phyloP scores from a whole-genome alignment of 2,888 invertebrate genomes.

The Taenaris catops region DNA sequence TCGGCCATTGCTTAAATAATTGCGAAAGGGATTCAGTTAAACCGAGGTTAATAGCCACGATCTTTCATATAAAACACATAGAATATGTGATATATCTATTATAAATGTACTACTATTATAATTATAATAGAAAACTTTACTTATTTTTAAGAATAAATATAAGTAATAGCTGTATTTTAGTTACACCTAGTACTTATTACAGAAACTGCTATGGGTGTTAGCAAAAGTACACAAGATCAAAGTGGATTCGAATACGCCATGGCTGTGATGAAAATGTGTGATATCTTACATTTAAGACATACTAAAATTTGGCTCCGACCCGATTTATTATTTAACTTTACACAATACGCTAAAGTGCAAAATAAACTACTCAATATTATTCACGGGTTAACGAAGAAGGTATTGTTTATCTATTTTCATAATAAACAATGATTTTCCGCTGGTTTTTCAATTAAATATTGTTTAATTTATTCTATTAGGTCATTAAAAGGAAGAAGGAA shows the following conservation, averaged over 20 bases:
- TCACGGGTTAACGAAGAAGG: slow-evolving; percentile 90
- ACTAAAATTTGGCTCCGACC: slow-evolving; percentile 89
- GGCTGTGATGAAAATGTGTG: slow-evolving; percentile 95
- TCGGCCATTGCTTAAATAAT: slow-evolving; percentile 33
- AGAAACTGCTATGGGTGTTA: slow-evolving; percentile 95
- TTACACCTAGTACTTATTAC: too few relatives aligned
- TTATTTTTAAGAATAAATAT: too few relatives aligned
- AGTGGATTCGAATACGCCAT: slow-evolving; percentile 92
- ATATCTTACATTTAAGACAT: slow-evolving; percentile 90
- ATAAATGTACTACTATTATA: too few relatives aligned
- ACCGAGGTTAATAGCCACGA: slow-evolving; percentile 38
- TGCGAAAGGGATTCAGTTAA: slow-evolving; percentile 43
- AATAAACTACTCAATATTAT: slow-evolving; percentile 87
- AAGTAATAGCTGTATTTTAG: too few relatives aligned
- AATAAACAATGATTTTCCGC: too few relatives aligned
- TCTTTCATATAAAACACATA: slow-evolving; percentile 7
- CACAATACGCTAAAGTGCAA: slow-evolving; percentile 87
- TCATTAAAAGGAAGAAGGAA: slow-evolving; percentile 86
- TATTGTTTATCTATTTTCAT: too few relatives aligned
- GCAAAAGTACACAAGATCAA: slow-evolving; percentile 88
- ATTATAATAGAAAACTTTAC: too few relatives aligned
- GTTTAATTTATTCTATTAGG: too few relatives aligned
- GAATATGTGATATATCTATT: too few relatives aligned
- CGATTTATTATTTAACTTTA: slow-evolving; percentile 87
- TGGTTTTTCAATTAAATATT: not conserved